Evolutionary conservation across 1,140 invertebrate species (phyloP).

Genomic region (Epicauta chinensis): DNA sequence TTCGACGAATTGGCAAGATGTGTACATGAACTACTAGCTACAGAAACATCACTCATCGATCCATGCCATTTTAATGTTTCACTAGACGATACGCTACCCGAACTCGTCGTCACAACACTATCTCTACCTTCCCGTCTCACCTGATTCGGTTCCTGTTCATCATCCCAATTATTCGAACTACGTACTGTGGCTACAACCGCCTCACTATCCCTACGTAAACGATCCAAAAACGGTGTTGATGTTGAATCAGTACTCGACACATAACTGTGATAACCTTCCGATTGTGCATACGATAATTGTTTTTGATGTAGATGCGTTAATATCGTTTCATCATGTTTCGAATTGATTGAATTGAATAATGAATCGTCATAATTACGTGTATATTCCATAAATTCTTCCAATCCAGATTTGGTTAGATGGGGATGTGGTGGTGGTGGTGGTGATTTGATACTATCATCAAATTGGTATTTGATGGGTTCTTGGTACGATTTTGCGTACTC

Average conservation of each 20-base stretch:
- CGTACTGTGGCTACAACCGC: constrained; percentile 44
- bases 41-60: constrained; percentile 69
- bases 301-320: constrained; percentile 61
- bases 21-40: constrained; percentile 48
- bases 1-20: constrained; percentile 32
- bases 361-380: constrained; percentile 46
- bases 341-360: constrained; percentile 30
- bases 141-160: constrained; percentile 31
- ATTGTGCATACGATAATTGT: constrained; percentile 71
- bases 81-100: constrained; percentile 66
- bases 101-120: constrained; percentile 61
- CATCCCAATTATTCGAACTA: too few species aligned
- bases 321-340: constrained; percentile 33
- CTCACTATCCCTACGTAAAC: constrained; percentile 55
- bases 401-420: constrained; percentile 33
- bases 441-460: constrained; percentile 3
- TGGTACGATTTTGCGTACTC: constrained; percentile 60
- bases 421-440: constrained; percentile 27
- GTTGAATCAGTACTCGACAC: constrained; percentile 73
- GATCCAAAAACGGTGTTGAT: constrained; percentile 71
- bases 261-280: constrained; percentile 76
- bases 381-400: constrained; percentile 44
- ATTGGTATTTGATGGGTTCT: constrained; percentile 39
- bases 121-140: constrained; percentile 50
- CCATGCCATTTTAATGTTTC: constrained; percentile 80